Evolutionary conservation across 2,888 invertebrate species (phyloP).

Genomic region (Conistra vaccinii): DNA sequence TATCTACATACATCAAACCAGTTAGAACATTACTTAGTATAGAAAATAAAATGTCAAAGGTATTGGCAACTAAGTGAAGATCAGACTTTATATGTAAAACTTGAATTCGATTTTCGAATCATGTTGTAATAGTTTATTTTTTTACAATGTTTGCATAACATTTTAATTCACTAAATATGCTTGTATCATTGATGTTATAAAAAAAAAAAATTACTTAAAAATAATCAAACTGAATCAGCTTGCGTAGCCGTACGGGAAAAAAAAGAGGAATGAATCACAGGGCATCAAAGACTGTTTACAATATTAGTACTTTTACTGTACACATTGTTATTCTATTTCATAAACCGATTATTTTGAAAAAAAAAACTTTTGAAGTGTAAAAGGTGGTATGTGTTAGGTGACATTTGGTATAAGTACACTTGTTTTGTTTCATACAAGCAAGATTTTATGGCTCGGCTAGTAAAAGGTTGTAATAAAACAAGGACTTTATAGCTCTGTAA

Average conservation of each 20-base stretch:
- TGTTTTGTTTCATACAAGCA: conserved; percentile 41
- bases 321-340: conserved; percentile 22
- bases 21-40: conserved; percentile 52
- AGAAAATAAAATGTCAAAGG: conserved; percentile 67
- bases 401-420: conserved; percentile 16
- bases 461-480: conserved; percentile 43
- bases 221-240: too few relatives aligned
- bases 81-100: conserved; percentile 28
- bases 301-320: too few relatives aligned
- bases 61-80: conserved; percentile 31
- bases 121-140: conserved; percentile 14
- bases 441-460: conserved; percentile 35
- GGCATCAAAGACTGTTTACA: too few relatives aligned
- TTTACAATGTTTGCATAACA: too few relatives aligned
- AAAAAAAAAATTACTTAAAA: too few relatives aligned
- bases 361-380: background rate
- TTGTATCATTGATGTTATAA: too few relatives aligned
- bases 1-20: conserved; percentile 60
- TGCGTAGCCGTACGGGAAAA: too few relatives aligned
- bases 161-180: too few relatives aligned
- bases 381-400: background rate
- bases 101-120: conserved; percentile 23
- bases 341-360: too few relatives aligned
- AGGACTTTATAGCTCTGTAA: conserved; percentile 46
- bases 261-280: too few relatives aligned